These are phyloP conservation scores for Eidolon helvum DNA, from an alignment of 2,113 vertebrate genomes.

Conservation along the genomic window DNA sequence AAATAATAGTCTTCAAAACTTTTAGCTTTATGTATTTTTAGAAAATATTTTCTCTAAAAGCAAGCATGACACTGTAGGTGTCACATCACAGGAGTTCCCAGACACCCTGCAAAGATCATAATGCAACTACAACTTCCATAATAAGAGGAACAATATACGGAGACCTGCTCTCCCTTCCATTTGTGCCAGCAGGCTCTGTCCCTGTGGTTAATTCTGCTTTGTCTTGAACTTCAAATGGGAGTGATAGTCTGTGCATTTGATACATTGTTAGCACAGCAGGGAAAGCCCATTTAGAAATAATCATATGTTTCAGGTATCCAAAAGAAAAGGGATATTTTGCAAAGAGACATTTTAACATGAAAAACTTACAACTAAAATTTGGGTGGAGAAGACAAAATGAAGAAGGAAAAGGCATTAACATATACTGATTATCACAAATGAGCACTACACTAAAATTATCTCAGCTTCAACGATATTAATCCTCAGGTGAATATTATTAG, in stretches of 20 bases:
- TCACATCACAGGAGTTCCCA: not conserved
- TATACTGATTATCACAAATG: not conserved
- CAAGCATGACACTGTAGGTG: constrained; percentile 12
- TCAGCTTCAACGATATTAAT: not conserved
- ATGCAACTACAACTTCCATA: not conserved
- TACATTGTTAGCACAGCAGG: constrained; percentile 58
- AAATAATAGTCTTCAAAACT: constrained; percentile 59
- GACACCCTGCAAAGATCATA: constrained; percentile 3
- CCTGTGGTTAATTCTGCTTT: constrained; percentile 62
- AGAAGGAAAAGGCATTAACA: not conserved
- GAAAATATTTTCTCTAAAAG: constrained; percentile 61
- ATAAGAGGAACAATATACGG: not conserved
- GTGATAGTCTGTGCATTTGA: not conserved
- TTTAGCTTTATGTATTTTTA: constrained; percentile 50
- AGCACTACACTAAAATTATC: not conserved
- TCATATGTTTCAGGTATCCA: constrained; percentile 50
- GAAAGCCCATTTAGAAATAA: constrained; percentile 54
- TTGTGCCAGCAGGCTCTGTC: not conserved
- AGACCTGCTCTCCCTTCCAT: constrained; percentile 33
- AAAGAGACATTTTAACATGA: constrained; percentile 57
- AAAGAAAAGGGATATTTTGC: constrained; percentile 45
- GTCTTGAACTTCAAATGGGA: constrained; percentile 55
- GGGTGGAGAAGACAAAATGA: not conserved
- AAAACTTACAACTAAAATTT: constrained; percentile 21
- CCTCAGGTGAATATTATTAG: not conserved